Conservation (phyloP, 2,888 invertebrate genomes). For the Chaitophorus viminalis region DNA sequence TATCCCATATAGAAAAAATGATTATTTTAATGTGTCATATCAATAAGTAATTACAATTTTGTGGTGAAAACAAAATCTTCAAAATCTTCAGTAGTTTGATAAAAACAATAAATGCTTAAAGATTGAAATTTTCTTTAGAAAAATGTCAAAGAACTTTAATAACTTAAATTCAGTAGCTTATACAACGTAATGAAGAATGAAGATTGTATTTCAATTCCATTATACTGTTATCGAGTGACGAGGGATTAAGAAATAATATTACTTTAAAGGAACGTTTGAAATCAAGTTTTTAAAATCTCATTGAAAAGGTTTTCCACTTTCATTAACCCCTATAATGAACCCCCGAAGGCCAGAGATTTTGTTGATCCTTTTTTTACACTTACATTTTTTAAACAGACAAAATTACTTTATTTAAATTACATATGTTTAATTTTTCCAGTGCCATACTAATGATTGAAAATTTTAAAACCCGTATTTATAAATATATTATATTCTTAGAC, state of each 20-base stretch:
- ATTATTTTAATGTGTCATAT: neutral
- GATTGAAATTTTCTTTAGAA: neutral
- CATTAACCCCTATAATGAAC: conserved; percentile 24
- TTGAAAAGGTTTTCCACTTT: conserved; percentile 9
- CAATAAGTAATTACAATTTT: neutral
- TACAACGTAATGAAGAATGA: neutral
- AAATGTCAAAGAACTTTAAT: neutral
- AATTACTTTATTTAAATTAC: conserved; percentile 28
- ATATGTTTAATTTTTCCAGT: neutral
- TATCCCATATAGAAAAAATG: neutral
- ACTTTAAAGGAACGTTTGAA: neutral
- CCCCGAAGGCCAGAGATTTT: neutral
- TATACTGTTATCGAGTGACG: conserved; percentile 26
- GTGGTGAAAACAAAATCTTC: neutral
- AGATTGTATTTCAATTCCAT: conserved; percentile 30
- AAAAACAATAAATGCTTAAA: neutral
- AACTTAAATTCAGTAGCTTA: neutral
- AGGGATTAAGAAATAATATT: conserved; percentile 29
- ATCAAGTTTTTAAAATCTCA: conserved; percentile 30
- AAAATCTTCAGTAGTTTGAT: neutral
- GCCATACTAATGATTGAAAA: neutral
- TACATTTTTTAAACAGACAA: neutral
- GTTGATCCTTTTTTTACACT: neutral
- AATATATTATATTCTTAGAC: neutral
- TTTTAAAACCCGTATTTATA: too few species aligned